phyloP scores from a whole-genome alignment of 2,797 vertebrate species.

The Sphenodon punctatus region DNA sequence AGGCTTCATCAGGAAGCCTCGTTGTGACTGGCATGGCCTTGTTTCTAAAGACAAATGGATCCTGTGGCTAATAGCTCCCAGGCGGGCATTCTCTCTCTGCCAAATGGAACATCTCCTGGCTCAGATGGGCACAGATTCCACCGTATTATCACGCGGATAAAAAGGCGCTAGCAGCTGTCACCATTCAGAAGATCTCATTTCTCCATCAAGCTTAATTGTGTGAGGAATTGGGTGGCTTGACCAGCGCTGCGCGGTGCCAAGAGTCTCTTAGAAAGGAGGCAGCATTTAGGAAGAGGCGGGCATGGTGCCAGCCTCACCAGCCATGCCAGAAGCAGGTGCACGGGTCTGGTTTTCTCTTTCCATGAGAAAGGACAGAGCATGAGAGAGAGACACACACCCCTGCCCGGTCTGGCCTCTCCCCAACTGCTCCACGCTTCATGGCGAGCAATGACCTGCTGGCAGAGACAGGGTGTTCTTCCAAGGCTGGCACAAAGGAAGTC shows the following conservation, averaged over 20 bases:
- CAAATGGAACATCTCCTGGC: not conserved
- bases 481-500: not conserved
- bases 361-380: not conserved
- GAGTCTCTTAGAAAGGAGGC: not conserved
- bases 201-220: not conserved
- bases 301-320: not conserved
- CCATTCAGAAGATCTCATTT: not conserved
- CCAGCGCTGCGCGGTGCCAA: not conserved
- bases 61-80: not conserved
- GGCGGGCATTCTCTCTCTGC: not conserved
- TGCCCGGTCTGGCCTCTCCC: not conserved
- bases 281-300: not conserved
- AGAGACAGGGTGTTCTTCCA: not conserved
- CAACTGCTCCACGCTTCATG: not conserved
- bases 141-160: not conserved
- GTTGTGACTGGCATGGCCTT: no score
- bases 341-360: not conserved
- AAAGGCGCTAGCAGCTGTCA: not conserved
- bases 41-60: constrained; percentile 6
- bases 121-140: not conserved
- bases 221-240: not conserved
- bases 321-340: no score
- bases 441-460: not conserved
- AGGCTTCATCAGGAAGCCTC: no score
- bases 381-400: not conserved